Conservation (phyloP, 2,797 vertebrate genomes). For the Dallia pectoralis region DNA sequence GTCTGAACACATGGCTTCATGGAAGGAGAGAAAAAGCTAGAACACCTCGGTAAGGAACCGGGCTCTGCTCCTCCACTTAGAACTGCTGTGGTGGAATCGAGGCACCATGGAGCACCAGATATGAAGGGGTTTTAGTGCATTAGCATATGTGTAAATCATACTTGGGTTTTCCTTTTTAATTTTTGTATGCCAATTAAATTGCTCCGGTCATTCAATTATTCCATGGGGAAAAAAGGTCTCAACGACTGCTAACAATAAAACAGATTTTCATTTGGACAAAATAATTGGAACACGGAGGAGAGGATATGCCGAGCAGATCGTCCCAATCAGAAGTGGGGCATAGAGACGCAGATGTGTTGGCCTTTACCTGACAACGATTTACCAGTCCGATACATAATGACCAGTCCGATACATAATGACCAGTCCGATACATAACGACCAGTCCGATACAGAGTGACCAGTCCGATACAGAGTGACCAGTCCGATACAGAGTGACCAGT, state of each 20-base stretch:
- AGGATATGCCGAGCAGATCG: conserved; percentile 43
- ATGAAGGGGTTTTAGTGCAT: conserved; percentile 3
- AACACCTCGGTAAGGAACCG: conserved; percentile 9
- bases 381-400: no score
- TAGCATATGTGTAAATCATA: neutral
- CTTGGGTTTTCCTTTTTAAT: conserved; percentile 14
- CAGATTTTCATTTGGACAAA: conserved; percentile 62
- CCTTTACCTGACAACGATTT: conserved; percentile 40
- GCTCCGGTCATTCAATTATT: conserved; percentile 54
- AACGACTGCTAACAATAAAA: conserved; percentile 61
- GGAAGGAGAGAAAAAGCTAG: conserved; percentile 18
- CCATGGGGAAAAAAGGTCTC: conserved; percentile 47
- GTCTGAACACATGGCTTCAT: conserved; percentile 50
- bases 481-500: conserved; percentile 58
- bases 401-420: no score
- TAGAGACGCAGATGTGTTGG: conserved; percentile 47
- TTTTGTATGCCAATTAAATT: conserved; percentile 47
- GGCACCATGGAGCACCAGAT: conserved; percentile 5
- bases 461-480: no score
- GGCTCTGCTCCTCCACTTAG: conserved; percentile 19
- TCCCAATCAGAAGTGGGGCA: conserved; percentile 47
- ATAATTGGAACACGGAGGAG: conserved; percentile 60
- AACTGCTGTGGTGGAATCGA: conserved; percentile 6
- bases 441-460: no score
- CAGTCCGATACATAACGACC: no score